Evolutionary conservation across 2,797 vertebrate genomes (phyloP).

Genomic region (Myripristis murdjan): DNA sequence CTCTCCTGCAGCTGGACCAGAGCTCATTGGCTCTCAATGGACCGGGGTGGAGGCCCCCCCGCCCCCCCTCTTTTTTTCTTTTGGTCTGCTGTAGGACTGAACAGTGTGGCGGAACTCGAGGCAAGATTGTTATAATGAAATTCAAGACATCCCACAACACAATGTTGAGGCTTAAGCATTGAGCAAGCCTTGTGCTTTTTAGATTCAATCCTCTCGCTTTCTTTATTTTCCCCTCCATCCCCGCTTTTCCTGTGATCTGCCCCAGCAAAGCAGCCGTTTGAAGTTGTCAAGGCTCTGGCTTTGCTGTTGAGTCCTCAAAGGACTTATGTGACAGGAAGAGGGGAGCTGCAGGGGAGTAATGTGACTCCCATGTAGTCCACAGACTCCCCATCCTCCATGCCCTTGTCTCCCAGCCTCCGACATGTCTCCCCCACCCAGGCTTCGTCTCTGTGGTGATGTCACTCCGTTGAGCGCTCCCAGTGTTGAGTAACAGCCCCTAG

Average conservation of each 20-base stretch:
- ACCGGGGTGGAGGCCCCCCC: constrained; percentile 25
- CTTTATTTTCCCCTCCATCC: constrained; percentile 64
- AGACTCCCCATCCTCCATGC: constrained; percentile 50
- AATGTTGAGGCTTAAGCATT: constrained; percentile 41
- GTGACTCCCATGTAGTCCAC: constrained; percentile 70
- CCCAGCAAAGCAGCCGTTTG: constrained; percentile 71
- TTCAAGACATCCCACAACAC: constrained; percentile 54
- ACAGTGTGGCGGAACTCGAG: constrained; percentile 46
- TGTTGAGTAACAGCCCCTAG: constrained; percentile 71
- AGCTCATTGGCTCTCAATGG: constrained; percentile 69
- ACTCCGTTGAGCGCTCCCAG: constrained; percentile 57
- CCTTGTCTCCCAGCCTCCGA: constrained; percentile 33
- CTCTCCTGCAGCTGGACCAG: constrained; percentile 57
- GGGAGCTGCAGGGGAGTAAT: constrained; percentile 74
- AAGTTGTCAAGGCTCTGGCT: constrained; percentile 73
- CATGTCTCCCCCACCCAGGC: constrained; percentile 27
- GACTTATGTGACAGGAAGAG: constrained; percentile 76
- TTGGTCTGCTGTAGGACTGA: constrained; percentile 27
- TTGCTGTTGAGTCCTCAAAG: constrained; percentile 77
- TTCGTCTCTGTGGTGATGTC: constrained; percentile 61
- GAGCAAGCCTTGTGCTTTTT: constrained; percentile 46
- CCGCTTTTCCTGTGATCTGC: constrained; percentile 68
- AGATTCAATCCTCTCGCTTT: constrained; percentile 44
- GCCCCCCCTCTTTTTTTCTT: background rate
- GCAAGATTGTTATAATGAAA: constrained; percentile 60